These are phyloP conservation scores for Standfussiana lucernea DNA, from an alignment of 2,888 invertebrate genomes.

Conservation along the genomic window DNA sequence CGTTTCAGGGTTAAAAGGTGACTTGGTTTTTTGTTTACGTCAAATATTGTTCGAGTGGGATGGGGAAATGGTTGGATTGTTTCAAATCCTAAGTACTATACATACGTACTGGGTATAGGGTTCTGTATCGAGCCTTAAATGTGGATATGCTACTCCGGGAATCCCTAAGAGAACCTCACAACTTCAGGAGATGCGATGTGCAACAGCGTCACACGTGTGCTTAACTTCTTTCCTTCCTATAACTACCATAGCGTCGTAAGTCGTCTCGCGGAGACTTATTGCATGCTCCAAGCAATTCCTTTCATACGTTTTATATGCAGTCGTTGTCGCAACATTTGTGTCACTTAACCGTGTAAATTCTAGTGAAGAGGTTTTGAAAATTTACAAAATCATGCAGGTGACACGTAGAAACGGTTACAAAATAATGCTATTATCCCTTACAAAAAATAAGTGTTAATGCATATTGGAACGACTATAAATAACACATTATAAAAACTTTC, in stretches of 20 bases:
- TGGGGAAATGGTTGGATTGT: background rate
- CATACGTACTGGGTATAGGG: background rate
- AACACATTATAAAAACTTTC: background rate
- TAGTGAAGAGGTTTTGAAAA: background rate
- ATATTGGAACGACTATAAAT: background rate
- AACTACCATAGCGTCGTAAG: background rate
- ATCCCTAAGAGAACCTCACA: background rate
- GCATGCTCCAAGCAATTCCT: background rate
- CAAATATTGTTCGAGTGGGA: constrained; percentile 6
- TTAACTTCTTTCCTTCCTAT: background rate
- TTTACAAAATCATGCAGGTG: background rate
- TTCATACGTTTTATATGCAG: background rate
- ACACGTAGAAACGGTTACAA: background rate
- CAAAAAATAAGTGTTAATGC: background rate
- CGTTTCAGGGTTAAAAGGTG: constrained; percentile 35
- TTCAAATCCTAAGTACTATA: background rate
- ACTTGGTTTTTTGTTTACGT: constrained; percentile 28
- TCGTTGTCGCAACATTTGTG: background rate
- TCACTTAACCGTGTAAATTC: background rate
- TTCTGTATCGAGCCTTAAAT: background rate
- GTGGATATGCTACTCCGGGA: background rate
- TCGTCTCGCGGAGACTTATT: background rate
- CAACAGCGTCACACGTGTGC: background rate
- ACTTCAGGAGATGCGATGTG: background rate
- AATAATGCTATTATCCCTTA: background rate